Evolutionary conservation across 2,797 vertebrate genomes (phyloP).

Genomic region (Rhinophrynus dorsalis): DNA sequence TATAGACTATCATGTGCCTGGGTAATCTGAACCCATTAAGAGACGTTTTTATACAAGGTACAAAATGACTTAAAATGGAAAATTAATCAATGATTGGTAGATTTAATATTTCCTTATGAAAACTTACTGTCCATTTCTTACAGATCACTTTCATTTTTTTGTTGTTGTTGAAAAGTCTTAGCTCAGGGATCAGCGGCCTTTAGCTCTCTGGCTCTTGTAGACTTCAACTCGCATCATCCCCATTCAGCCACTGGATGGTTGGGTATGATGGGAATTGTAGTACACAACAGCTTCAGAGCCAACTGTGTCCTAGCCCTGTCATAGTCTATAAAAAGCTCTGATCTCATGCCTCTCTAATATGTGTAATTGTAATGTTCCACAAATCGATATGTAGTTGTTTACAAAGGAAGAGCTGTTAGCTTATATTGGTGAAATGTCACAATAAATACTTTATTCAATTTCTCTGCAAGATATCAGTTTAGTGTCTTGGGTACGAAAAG

Average conservation of each 20-base stretch:
- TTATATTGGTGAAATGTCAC: conserved; percentile 35
- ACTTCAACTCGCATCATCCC: too few relatives aligned
- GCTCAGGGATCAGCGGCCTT: too few relatives aligned
- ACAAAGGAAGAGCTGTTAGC: conserved; percentile 32
- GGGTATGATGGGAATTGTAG: too few relatives aligned
- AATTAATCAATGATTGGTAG: neutral
- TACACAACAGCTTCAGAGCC: too few relatives aligned
- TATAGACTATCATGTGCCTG: neutral
- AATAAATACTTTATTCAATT: conserved; percentile 43
- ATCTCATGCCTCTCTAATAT: conserved; percentile 1
- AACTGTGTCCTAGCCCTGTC: too few relatives aligned
- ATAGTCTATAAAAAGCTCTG: neutral
- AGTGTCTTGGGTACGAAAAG: neutral
- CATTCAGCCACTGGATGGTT: too few relatives aligned
- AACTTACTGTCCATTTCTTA: neutral
- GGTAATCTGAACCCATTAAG: neutral
- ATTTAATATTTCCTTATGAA: neutral
- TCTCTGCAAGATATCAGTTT: neutral
- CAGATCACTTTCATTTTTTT: too few relatives aligned
- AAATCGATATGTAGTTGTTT: conserved; percentile 39
- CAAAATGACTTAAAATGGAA: neutral
- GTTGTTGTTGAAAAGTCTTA: too few relatives aligned
- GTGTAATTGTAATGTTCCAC: conserved; percentile 37
- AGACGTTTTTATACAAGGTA: neutral
- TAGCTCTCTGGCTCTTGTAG: too few relatives aligned